Base-by-base conservation (phyloP, 2,797 vertebrate genomes). In the Notolepis coatsorum region DNA sequence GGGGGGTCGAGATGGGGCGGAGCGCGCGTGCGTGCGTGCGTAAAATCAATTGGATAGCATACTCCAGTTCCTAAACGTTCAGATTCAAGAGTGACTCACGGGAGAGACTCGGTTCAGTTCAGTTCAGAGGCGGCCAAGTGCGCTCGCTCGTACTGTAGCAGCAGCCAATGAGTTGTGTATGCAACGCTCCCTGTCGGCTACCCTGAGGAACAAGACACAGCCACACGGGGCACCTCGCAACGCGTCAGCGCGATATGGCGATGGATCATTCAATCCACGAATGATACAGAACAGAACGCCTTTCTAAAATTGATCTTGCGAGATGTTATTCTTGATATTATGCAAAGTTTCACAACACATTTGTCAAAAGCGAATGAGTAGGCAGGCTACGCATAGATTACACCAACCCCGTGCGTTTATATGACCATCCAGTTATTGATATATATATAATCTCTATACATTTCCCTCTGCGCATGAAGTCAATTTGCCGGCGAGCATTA, bases 171-270 rank as follows among this genome's bases (percentile, higher is more conserved):
- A 75, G 45, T 85, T 81, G 81, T 88, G 88, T 79, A 61, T 73
- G 80, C 83, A 82, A 82, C 92, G 91, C 92, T 90, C 93, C 89
- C 91, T 93, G 80, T 94, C 89, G 93, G 93, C 88, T 76, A 84
- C 68, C 51, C 53, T 54, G 56, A 81, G 88, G 74, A 93, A 39
- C 75, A 76, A 79, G 65, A 77, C 43, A 35, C 21, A 20, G 21
- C 37, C 39, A 53, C n/a, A 38, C 59, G 17, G 23, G 21, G 12
- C 9, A 63, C 53, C 21, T 3, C 55, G 58, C 59, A 71, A 60
- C 52, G 58, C 63, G 82, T 47, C 77, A 73, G 73, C 35, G 46
- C 58, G 52, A 61, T 35, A 31, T 71, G 73, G 69, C 65, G 56
- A 48, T 31, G 58, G n/a, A n/a, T n/a, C n/a, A n/a, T n/a, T n/a